Conservation (phyloP, 2,113 vertebrate genomes). For the Ciconia boyciana region DNA sequence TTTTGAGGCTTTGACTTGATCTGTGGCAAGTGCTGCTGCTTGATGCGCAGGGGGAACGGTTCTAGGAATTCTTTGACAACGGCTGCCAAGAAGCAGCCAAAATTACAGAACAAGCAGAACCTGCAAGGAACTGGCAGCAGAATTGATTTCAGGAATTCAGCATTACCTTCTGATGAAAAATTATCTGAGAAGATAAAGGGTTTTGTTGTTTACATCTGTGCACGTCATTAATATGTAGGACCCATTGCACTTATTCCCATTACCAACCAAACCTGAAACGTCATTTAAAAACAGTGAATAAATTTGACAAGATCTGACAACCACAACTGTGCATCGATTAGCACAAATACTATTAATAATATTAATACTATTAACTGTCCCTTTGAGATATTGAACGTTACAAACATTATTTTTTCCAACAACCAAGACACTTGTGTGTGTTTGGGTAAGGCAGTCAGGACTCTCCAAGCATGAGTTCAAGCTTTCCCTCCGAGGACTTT, state of each 20-base stretch:
- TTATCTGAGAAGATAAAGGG: neutral
- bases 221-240: neutral
- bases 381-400: neutral
- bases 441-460: neutral
- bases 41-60: fast-evolving
- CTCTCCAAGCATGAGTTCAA: neutral
- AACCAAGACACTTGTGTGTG: neutral
- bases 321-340: neutral
- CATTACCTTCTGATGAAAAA: neutral
- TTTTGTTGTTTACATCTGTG: neutral
- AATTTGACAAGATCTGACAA: neutral
- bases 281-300: neutral
- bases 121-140: neutral
- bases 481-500: neutral
- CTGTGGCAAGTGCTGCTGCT: neutral
- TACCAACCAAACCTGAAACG: neutral
- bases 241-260: neutral
- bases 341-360: neutral
- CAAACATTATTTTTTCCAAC: neutral
- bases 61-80: slow-evolving; percentile 26
- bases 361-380: neutral
- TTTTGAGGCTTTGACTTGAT: neutral
- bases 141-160: neutral
- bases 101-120: neutral
- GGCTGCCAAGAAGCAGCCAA: neutral